Base-by-base conservation (phyloP, 2,888 invertebrate species). In the Dryobota labecula region DNA sequence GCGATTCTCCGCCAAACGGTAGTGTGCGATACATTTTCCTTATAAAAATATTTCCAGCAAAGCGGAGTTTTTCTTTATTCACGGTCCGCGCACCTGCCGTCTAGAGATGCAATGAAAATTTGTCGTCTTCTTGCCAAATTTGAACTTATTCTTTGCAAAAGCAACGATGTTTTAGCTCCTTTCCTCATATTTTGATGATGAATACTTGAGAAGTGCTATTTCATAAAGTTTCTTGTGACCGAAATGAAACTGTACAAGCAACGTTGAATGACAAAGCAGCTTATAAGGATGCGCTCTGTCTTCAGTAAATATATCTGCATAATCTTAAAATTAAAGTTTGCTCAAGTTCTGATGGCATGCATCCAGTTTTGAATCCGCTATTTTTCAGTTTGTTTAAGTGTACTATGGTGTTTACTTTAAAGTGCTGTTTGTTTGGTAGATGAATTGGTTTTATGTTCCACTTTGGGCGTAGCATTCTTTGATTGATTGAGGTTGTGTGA, bases 61-160 rank as follows among this genome's bases (percentile, higher is more conserved):
- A 86, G 86, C 84, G 87, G 86, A 84, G 86, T 88, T 85, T 90
- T 91, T 90, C 92, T 90, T 92, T 92, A 93, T 93, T 92, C 92
- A 90, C 90, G 88, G 87, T 87, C 77, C 81, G 92, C 88, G 88
- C 94, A 93, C 93, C 93, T 94, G 94, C 83, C 89, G 87, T 86
- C 84, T 83, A 82, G 82, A 86, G 87, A 87, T 91, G 92, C 92
- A 91, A 93, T 92, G 93, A 93, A 91, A 94, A 94, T 93, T 92
- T 93, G 92, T 93, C 92, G 91, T 91, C 90, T 89, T 88, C 91
- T 91, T 90, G 90, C 91, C 92, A 92, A 94, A 94, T 92, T 92
- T 92, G 88, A 90, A 91, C 90, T 90, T 92, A 91, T 92, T 92
- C 90, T 90, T 88, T 86, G 88, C 87, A 87, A 87, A 90, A 86